Evolutionary conservation across 2,797 vertebrate genomes (phyloP), one percentile per base, ranked within the genome.

Genomic region (Cyprinodon diabolis): DNA sequence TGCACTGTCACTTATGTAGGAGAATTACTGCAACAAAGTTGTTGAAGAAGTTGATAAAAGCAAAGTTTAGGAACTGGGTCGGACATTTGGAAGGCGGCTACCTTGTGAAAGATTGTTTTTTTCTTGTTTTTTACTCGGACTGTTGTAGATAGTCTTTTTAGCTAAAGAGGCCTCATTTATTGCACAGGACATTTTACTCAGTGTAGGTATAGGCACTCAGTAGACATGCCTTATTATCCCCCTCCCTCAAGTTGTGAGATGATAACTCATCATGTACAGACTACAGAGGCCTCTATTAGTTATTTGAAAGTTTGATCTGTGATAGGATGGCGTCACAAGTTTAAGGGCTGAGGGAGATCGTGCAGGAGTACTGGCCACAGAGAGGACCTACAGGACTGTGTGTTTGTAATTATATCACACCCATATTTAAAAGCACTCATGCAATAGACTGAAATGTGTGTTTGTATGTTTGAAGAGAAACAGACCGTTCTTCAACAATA

Each of bases 301-400:
- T 83, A 80, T 85, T 83, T 79, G 87, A 90, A 85, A 89, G 87
- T 90, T 82, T 86, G 86, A 87, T 90, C 88, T 84, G 83, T 25
- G 83, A 87, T 90, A 87, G 86, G 87, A 84, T 60, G 88, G 80
- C 76, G 92, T 93, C 83, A 86, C 71, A 84, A 82, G 86, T 94
- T 94, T 85, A 94, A 94, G 93, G 92, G 93, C 92, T 94, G 91
- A 72, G 19, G 87, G 90, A 90, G 85, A 88, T 77, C 71, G 82
- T 0, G 66, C 65, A 23, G 82, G 86, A 84, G 79, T 73, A 79
- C 81, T 67, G 81, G 67, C 68, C 84, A 60, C 74, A 83, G 76
- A 81, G 52, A 58, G 68, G 75, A 86, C 79, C 80, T 75, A 84
- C 80, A 55, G 57, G 78, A 82, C 66, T 69, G 80, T 76, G 81